Percentiles rank a stretch among this genome's conserved stretches.
phyloP scores from a whole-genome alignment of 2,888 invertebrate genomes.

The Parnassius smintheus region DNA sequence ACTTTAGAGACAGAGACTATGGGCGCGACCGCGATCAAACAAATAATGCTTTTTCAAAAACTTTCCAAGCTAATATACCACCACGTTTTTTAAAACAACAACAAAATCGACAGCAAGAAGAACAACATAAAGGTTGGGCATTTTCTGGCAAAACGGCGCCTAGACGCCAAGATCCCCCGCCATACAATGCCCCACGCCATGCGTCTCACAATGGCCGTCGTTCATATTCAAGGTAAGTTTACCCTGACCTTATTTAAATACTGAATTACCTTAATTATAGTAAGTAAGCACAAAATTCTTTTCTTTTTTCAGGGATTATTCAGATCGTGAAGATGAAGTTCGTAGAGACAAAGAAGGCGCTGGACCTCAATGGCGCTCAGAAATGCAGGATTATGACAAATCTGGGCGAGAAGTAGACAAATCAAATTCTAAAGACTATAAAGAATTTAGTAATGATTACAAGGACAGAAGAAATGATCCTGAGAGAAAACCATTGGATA shows the following conservation, averaged over 20 bases:
- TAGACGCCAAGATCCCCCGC: constrained; percentile 61
- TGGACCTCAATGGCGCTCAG: constrained; percentile 73
- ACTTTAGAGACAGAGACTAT: constrained; percentile 49
- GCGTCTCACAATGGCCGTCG: constrained; percentile 66
- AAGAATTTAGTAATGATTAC: constrained; percentile 68
- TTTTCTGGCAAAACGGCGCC: constrained; percentile 65
- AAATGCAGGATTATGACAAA: constrained; percentile 76
- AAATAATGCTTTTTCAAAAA: constrained; percentile 85
- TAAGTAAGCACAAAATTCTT: not conserved
- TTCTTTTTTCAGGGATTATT: constrained; percentile 64
- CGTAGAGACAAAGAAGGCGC: constrained; percentile 69
- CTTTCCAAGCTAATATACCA: constrained; percentile 91
- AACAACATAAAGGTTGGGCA: constrained; percentile 70
- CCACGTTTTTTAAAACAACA: constrained; percentile 92
- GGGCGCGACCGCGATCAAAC: constrained; percentile 77
- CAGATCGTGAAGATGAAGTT: constrained; percentile 73
- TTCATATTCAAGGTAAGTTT: constrained; percentile 66
- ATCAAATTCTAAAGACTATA: constrained; percentile 77
- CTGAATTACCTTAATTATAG: constrained; percentile 4
- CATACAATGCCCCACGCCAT: constrained; percentile 68
- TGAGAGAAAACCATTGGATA: constrained; percentile 66
- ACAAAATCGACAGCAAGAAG: constrained; percentile 76
- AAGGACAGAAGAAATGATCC: constrained; percentile 75
- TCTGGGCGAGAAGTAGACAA: constrained; percentile 67
- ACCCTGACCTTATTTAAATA: not conserved